Conservation (phyloP, 2,797 vertebrate species). For the Tapera naevia region DNA sequence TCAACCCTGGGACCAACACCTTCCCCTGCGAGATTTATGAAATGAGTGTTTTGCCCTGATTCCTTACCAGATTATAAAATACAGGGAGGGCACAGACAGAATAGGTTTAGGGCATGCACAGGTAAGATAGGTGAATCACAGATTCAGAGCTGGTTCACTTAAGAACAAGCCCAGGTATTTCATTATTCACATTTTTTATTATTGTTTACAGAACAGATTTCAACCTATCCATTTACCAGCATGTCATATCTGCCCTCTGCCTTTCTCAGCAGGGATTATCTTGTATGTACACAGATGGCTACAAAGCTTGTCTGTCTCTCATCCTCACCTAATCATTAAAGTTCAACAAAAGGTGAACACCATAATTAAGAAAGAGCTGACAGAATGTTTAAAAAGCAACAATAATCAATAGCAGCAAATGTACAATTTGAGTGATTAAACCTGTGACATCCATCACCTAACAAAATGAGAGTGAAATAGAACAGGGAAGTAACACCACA, state of each 20-base stretch:
- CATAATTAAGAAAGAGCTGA: slow-evolving; percentile 13
- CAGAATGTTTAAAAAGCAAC: background rate
- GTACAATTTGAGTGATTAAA: background rate
- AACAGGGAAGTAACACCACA: background rate
- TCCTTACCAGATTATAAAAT: background rate
- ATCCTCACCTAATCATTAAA: slow-evolving; percentile 5
- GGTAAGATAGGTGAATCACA: background rate
- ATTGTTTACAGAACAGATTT: slow-evolving; percentile 34
- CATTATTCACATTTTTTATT: background rate
- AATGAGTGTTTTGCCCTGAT: background rate
- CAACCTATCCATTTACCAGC: slow-evolving; percentile 9
- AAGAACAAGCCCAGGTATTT: background rate
- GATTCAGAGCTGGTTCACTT: background rate
- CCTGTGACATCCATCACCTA: background rate
- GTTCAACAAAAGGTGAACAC: slow-evolving; percentile 37
- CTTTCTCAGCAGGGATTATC: slow-evolving; percentile 26
- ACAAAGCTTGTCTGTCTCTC: background rate
- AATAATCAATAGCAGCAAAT: slow-evolving; percentile 18
- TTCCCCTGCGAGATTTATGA: background rate
- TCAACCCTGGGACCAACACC: background rate
- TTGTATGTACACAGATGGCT: slow-evolving; percentile 25
- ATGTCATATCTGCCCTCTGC: background rate
- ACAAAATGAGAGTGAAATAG: background rate
- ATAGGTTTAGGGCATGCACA: background rate
- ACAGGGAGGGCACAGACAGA: background rate